A percentile compares a stretch with the other conserved stretches of the same genome.
These are phyloP conservation scores for Geotrypetes seraphini DNA, from an alignment of 2,797 vertebrate genomes.

Conservation along the genomic window DNA sequence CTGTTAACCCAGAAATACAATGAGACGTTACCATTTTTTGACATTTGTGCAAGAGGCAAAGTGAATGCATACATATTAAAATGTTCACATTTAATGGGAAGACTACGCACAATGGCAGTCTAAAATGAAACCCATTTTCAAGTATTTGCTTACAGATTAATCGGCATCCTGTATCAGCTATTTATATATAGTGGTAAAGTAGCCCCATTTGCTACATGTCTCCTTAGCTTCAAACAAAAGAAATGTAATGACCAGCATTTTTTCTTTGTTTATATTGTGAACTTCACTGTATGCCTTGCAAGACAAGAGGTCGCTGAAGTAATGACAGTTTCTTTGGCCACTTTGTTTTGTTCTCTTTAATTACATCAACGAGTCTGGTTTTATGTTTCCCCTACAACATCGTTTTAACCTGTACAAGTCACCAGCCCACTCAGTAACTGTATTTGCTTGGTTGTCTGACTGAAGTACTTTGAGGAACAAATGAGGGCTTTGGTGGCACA, in stretches of 20 bases:
- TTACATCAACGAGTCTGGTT: conserved; percentile 55
- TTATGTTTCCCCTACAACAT: conserved; percentile 31
- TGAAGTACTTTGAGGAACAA: conserved; percentile 82
- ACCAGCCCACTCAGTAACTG: conserved; percentile 72
- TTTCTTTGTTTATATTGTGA: conserved; percentile 50
- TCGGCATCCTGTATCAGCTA: conserved; percentile 40
- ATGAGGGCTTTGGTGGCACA: conserved; percentile 95
- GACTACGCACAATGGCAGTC: conserved; percentile 78
- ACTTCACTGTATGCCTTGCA: conserved; percentile 31
- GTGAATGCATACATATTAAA: conserved; percentile 72
- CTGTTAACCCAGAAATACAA: conserved; percentile 52
- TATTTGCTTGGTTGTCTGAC: conserved; percentile 94
- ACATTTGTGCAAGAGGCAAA: conserved; percentile 74
- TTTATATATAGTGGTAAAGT: conserved; percentile 31
- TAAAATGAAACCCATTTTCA: conserved; percentile 86
- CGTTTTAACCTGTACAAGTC: conserved; percentile 39
- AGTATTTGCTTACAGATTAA: conserved; percentile 72
- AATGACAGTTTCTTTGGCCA: conserved; percentile 79
- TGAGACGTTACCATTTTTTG: conserved; percentile 53
- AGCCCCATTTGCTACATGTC: conserved; percentile 47
- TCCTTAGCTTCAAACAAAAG: conserved; percentile 53
- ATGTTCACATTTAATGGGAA: conserved; percentile 97
- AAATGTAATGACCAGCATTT: conserved; percentile 64
- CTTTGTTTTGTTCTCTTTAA: conserved; percentile 57
- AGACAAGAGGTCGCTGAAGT: conserved; percentile 51